Percentiles rank a stretch among this genome's conserved stretches.
These are phyloP conservation scores for Microcebus lehilahytsara DNA, from an alignment of 2,113 vertebrate genomes.

Conservation along the genomic window DNA sequence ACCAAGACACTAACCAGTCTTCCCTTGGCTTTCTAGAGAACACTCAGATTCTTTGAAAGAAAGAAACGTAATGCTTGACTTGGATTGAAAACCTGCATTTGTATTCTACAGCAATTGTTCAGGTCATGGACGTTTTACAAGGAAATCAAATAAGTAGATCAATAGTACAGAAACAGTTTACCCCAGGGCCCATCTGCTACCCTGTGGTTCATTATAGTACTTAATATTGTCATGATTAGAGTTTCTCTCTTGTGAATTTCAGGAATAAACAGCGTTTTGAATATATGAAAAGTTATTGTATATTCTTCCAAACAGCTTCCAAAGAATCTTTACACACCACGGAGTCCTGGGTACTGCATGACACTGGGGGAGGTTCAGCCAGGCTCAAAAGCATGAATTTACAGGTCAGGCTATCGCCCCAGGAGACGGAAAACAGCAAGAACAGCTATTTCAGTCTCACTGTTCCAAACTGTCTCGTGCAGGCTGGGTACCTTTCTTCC, in stretches of 20 bases:
- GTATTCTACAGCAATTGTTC: constrained; percentile 53
- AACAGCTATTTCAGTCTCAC: neutral
- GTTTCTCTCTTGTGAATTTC: constrained; percentile 62
- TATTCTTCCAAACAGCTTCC: constrained; percentile 60
- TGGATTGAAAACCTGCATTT: constrained; percentile 51
- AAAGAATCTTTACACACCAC: constrained; percentile 41
- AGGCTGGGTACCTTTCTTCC: constrained; percentile 41
- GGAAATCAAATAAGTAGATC: constrained; percentile 78
- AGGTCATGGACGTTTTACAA: constrained; percentile 58
- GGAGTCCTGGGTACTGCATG: constrained; percentile 10
- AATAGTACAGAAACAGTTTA: constrained; percentile 65
- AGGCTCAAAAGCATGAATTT: constrained; percentile 17
- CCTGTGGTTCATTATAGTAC: constrained; percentile 61
- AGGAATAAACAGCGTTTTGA: constrained; percentile 59
- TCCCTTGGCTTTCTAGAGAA: neutral
- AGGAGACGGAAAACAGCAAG: neutral
- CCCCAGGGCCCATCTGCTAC: constrained; percentile 61
- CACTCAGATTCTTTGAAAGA: neutral
- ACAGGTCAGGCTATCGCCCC: neutral
- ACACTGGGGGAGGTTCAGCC: neutral
- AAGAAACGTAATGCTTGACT: constrained; percentile 19
- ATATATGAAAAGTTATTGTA: constrained; percentile 60
- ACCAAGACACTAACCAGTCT: neutral
- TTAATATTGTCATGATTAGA: constrained; percentile 69
- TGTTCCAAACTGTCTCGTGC: neutral